phyloP scores from a whole-genome alignment of 1,140 invertebrate species.

The Lerema accius region DNA sequence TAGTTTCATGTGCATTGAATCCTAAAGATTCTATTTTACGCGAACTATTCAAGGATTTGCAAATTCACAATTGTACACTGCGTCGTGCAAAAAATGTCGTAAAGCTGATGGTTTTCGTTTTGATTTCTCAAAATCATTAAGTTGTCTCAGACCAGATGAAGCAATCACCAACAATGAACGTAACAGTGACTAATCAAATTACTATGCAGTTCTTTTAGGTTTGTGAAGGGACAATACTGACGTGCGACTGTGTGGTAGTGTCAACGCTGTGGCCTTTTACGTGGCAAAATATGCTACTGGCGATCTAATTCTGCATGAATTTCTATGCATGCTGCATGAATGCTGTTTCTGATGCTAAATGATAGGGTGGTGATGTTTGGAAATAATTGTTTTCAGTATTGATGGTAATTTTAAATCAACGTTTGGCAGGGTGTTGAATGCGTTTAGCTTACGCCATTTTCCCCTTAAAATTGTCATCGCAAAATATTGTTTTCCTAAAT shows the following conservation, averaged over 20 bases:
- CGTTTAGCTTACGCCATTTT: slow-evolving; percentile 40
- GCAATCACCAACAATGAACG: slow-evolving; percentile 36
- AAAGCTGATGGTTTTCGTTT: too few species aligned
- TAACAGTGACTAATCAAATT: slow-evolving; percentile 43
- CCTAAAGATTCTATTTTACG: too few species aligned
- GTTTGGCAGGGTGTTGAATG: slow-evolving; percentile 37
- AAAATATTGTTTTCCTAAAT: slow-evolving; percentile 45
- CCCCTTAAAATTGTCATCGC: slow-evolving; percentile 32
- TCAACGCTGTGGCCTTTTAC: slow-evolving; percentile 41
- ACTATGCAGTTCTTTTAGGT: slow-evolving; percentile 27
- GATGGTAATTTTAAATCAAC: too few species aligned
- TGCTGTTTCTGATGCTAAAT: slow-evolving; percentile 39
- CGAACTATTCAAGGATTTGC: too few species aligned
- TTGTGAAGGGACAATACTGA: slow-evolving; percentile 40
- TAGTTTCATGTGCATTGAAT: too few species aligned
- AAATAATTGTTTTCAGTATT: slow-evolving; percentile 37
- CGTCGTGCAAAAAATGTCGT: too few species aligned
- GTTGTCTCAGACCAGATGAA: slow-evolving; percentile 39
- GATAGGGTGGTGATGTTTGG: slow-evolving; percentile 26
- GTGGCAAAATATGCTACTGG: slow-evolving; percentile 42
- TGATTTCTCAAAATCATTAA: too few species aligned
- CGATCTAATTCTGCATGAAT: slow-evolving; percentile 41
- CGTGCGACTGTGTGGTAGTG: slow-evolving; percentile 33
- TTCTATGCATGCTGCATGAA: too few species aligned
- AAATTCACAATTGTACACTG: too few species aligned